Base-by-base conservation (phyloP, 2,888 invertebrate species). In the Eledona agricola region DNA sequence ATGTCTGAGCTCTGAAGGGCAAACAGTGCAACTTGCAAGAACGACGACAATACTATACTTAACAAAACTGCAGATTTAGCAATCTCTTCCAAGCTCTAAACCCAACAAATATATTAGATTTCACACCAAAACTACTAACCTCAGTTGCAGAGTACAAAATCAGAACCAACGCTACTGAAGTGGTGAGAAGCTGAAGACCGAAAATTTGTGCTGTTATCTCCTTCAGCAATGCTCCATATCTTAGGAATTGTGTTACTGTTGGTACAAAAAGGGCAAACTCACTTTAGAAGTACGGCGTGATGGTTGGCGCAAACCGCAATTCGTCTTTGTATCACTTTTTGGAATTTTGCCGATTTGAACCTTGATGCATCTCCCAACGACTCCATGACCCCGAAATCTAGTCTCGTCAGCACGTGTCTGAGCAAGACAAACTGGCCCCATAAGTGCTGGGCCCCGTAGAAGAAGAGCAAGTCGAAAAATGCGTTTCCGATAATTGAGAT, bases 281-380 rank as follows among this genome's bases (percentile, higher is more conserved):
- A 59, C 60, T 34, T 47, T 12, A 61, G 22, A n/a, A 63, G 40
- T 11, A 55, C 50, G 4, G 10, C 25, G 23, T 63, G 63, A 29
- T 63, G 63, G 12, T 52, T 45, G 1, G 57, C 37, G 19, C 63
- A 63, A 26, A 58, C 57, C 3, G 29, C 55, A 11, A 63, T 26
- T 23, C 60, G 40, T 4, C 50, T 46, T 19, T 38, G 42, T 4
- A 61, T 53, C 2, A n/a, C 35, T 2, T 15, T 50, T 13, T 63
- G 63, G 32, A 63, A 63, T 40, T 43, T 37, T 6, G 43, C 26
- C 2, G 60, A 60, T 9, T 57, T 45, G 22, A 57, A 57, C 29
- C 40, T 57, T 11, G 58, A 55, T 3, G 28, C 11, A 51, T 61
- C 61, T 0, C 47, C 35, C 5, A 6, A 6, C 5, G 17, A 32